Conservation (phyloP, 2,113 vertebrate species). For the Salminus brasiliensis region DNA sequence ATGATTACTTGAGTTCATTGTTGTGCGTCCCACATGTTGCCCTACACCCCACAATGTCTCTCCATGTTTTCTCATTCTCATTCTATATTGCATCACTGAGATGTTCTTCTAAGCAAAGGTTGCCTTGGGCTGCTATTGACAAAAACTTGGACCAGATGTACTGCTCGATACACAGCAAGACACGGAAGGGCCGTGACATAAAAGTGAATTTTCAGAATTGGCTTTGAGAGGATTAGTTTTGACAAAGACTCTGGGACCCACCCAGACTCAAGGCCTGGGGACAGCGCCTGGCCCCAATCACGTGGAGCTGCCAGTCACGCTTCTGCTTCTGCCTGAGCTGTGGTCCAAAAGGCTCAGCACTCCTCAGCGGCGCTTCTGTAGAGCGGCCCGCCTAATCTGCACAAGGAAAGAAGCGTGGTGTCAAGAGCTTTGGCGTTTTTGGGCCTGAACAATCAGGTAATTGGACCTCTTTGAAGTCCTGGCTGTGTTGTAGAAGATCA, state of each 20-base stretch:
- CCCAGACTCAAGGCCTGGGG: neutral
- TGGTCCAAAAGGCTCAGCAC: neutral
- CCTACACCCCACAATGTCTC: neutral
- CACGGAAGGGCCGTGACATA: neutral
- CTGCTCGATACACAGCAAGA: neutral
- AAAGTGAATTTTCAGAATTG: neutral
- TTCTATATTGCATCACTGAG: slow-evolving; percentile 15
- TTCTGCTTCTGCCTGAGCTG: neutral
- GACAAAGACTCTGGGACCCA: neutral
- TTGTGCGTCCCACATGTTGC: neutral
- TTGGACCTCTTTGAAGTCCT: slow-evolving; percentile 17
- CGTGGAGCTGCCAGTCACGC: neutral
- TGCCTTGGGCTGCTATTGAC: neutral
- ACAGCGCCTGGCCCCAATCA: neutral
- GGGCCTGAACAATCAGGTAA: slow-evolving; percentile 31
- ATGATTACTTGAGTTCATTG: neutral
- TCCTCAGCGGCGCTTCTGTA: slow-evolving; percentile 2
- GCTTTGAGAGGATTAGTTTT: slow-evolving; percentile 13
- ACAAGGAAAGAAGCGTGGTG: neutral
- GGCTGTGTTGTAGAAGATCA: slow-evolving; percentile 19
- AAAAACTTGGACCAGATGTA: neutral
- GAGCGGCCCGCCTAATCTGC: slow-evolving; percentile 11
- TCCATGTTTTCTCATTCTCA: slow-evolving; percentile 1
- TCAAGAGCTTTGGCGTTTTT: slow-evolving; percentile 20
- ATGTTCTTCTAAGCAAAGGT: slow-evolving; percentile 3